phyloP scores from a whole-genome alignment of 2,888 invertebrate species.

The Sabatieria punctata region DNA sequence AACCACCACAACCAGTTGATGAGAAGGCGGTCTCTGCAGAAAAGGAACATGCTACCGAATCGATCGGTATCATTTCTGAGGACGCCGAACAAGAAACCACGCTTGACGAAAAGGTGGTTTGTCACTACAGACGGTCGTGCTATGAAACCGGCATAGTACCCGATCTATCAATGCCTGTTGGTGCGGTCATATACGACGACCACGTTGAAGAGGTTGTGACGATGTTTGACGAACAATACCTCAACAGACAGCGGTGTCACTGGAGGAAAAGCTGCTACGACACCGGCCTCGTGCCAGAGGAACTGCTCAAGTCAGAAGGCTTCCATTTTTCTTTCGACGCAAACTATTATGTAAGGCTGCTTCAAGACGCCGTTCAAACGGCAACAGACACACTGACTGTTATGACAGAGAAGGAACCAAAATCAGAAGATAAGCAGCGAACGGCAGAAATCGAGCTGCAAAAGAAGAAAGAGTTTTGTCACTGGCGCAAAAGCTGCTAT shows the following conservation, averaged over 20 bases:
- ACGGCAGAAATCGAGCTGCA: constrained; percentile 15
- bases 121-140: constrained; percentile 22
- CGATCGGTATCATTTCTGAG: no score
- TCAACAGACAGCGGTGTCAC: constrained; percentile 17
- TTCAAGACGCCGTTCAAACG: constrained; percentile 29
- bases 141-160: constrained; percentile 20
- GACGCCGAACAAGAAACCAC: no score
- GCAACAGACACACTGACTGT: no score
- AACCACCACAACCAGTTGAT: no score
- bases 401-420: no score
- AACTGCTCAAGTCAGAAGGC: constrained; percentile 23
- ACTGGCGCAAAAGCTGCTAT: constrained; percentile 34
- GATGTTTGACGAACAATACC: constrained; percentile 14
- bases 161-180: no score
- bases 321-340: no score
- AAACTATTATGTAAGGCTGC: no score
- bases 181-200: no score
- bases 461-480: constrained; percentile 15
- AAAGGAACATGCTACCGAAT: no score
- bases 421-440: constrained; percentile 18
- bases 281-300: constrained; percentile 13
- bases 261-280: constrained; percentile 18
- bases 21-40: no score
- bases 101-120: constrained; percentile 12
- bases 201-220: constrained; percentile 14